These are phyloP conservation scores for Timema podura DNA, from an alignment of 2,888 invertebrate species.

Conservation along the genomic window DNA sequence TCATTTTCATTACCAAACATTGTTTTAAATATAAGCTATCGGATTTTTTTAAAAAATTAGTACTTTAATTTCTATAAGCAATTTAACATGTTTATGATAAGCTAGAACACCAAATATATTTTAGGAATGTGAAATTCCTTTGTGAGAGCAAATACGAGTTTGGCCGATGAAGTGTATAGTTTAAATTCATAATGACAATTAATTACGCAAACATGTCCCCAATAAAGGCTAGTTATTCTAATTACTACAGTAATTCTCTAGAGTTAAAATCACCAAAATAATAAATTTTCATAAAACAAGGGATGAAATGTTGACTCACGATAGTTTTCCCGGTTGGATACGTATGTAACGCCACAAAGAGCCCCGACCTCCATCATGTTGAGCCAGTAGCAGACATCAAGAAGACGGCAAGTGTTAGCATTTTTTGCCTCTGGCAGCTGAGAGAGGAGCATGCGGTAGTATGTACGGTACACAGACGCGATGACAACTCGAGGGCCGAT, in stretches of 20 bases:
- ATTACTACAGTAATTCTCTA: too few relatives aligned
- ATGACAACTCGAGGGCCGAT: slow-evolving; percentile 87
- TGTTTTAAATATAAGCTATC: too few relatives aligned
- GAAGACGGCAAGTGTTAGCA: slow-evolving; percentile 50
- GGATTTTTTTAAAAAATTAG: too few relatives aligned
- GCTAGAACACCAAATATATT: too few relatives aligned
- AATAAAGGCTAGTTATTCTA: too few relatives aligned
- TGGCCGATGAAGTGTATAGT: too few relatives aligned
- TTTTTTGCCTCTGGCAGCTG: slow-evolving; percentile 36
- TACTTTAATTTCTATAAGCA: too few relatives aligned
- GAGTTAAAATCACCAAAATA: background rate
- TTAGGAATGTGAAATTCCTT: too few relatives aligned
- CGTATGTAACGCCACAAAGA: slow-evolving; percentile 87
- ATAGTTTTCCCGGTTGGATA: slow-evolving; percentile 92
- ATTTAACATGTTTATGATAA: too few relatives aligned
- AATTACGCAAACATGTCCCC: background rate
- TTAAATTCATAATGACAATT: slow-evolving; percentile 21
- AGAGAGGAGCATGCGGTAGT: slow-evolving; percentile 66
- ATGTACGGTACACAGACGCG: slow-evolving; percentile 80
- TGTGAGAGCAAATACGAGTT: too few relatives aligned
- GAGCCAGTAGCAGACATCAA: slow-evolving; percentile 73
- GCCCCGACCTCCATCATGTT: slow-evolving; percentile 80
- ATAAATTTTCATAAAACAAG: slow-evolving; percentile 13
- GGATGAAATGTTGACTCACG: slow-evolving; percentile 59
- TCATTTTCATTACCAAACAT: too few relatives aligned